Conservation (phyloP, 2,888 invertebrate genomes). For the Caenorhabditis sp. region DNA sequence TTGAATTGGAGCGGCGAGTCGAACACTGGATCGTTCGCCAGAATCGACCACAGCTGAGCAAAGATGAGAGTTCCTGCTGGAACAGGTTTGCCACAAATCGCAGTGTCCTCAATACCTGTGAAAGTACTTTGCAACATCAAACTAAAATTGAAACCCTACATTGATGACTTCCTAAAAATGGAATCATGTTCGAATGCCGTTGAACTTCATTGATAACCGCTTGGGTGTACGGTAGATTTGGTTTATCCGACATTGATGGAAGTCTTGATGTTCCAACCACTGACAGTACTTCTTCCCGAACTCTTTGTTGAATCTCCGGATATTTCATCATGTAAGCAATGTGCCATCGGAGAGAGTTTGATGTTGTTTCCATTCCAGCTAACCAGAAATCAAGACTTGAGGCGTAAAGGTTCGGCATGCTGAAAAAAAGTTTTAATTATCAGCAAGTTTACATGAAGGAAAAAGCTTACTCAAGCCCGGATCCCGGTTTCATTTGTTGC, state of each 20-base stretch:
- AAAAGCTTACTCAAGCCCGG: conserved; percentile 11
- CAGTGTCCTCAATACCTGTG: conserved; percentile 26
- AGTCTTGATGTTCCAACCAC: conserved; percentile 65
- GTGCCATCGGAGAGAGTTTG: conserved; percentile 50
- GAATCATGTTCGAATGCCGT: conserved; percentile 41
- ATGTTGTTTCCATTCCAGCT: conserved; percentile 60
- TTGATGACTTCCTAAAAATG: conserved; percentile 21
- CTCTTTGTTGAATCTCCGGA: conserved; percentile 47
- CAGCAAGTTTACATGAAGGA: neutral
- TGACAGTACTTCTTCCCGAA: conserved; percentile 37
- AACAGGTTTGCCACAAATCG: conserved; percentile 14
- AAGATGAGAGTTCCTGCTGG: conserved; percentile 25
- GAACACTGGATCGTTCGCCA: conserved; percentile 38
- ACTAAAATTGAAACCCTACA: neutral
- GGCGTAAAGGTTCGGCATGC: conserved; percentile 19
- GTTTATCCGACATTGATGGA: conserved; percentile 41
- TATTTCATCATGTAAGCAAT: conserved; percentile 47
- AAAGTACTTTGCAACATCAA: neutral
- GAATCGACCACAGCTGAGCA: conserved; percentile 40
- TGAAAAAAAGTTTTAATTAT: neutral
- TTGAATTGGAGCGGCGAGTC: conserved; percentile 37
- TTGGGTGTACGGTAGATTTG: conserved; percentile 38
- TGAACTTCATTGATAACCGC: conserved; percentile 42
- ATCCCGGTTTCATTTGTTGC: conserved; percentile 14
- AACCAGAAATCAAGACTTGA: conserved; percentile 49